Evolutionary conservation across 1,140 invertebrate genomes (phyloP), one percentile per base, ranked within the genome.

Genomic region (Diorhabda carinulata): DNA sequence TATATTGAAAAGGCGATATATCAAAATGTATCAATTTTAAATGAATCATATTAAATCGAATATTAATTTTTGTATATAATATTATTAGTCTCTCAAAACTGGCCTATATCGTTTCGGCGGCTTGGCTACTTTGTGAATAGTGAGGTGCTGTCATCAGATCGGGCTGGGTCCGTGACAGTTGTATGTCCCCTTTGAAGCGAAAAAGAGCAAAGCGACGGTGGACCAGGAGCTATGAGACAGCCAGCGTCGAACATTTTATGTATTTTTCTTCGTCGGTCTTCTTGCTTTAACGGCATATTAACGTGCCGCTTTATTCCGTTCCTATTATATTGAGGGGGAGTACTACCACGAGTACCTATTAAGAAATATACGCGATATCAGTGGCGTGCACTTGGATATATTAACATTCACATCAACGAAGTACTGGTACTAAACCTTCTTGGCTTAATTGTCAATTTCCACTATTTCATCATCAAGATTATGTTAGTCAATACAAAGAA

Each of bases 221-320:
- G 2, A 52, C 47, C 47, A 52, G 47, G 47, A 65, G 64, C 64
- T 65, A 65, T 57, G 64, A 65, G 64, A 65, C 64, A 65, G 56
- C 64, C 64, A 65, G 56, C 64, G 52, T 25, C 64, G 56, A 65
- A 9, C 52, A 58, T 57, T 65, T 65, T 65, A 65, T 65, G 64
- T 65, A 52, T 52, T 52, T 52, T 45, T 40, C 43, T 65, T 65
- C 40, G 52, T 52, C 47, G 47, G 47, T 52, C n/a, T 52, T 52
- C 47, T 3, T 52, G 47, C 47, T 52, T 52, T n/a, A 8, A n/a
- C n/a, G 4, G n/a, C 47, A 43, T 65, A 52, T 65, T 52, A 65
- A 65, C 64, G 40, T 65, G 64, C 64, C 64, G 64, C 64, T 52
- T 65, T 47, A 40, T 65, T 5, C 64, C 10, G 52, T 52, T 65